A percentile compares a stretch with the other conserved stretches of the same genome.
phyloP scores from a whole-genome alignment of 2,113 vertebrate genomes.

The Epinephelus fuscoguttatus region DNA sequence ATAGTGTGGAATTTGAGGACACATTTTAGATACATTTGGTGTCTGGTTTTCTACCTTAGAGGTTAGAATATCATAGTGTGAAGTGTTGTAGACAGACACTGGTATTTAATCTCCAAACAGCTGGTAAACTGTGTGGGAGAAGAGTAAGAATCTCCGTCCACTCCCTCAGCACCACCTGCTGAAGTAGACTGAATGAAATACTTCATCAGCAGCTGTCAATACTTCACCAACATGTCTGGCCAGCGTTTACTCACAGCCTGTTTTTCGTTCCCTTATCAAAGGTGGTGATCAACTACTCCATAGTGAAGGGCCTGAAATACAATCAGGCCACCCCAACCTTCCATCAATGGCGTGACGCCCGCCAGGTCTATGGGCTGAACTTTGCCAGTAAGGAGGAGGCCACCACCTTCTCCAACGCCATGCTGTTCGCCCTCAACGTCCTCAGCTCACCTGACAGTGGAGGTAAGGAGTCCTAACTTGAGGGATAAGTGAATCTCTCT shows the following conservation, averaged over 20 bases:
- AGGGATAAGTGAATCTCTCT: not conserved
- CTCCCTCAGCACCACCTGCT: not conserved
- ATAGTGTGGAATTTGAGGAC: not conserved
- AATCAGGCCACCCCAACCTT: slow-evolving; percentile 99
- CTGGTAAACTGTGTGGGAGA: not conserved
- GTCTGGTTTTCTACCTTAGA: not conserved
- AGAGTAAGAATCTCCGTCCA: slow-evolving; percentile 5
- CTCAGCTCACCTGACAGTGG: slow-evolving; percentile 95
- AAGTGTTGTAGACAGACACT: not conserved
- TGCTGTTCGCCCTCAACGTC: slow-evolving; percentile 97
- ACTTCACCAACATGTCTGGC: not conserved
- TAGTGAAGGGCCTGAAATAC: slow-evolving; percentile 99
- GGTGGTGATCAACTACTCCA: slow-evolving; percentile 99
- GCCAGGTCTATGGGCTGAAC: slow-evolving; percentile 98
- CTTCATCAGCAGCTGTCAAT: not conserved
- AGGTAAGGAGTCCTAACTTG: slow-evolving; percentile 81
- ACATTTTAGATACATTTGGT: not conserved
- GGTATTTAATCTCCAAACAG: not conserved
- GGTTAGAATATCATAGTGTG: not conserved
- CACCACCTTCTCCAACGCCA: slow-evolving; percentile 97
- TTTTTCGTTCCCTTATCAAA: slow-evolving; percentile 58
- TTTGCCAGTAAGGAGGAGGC: slow-evolving; percentile 99
- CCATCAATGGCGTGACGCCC: slow-evolving; percentile 98
- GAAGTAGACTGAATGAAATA: not conserved
- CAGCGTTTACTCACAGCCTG: not conserved